Evolutionary conservation across 2,113 vertebrate genomes (phyloP), one percentile per base, ranked within the genome.

Genomic region (Tragelaphus imberbis): DNA sequence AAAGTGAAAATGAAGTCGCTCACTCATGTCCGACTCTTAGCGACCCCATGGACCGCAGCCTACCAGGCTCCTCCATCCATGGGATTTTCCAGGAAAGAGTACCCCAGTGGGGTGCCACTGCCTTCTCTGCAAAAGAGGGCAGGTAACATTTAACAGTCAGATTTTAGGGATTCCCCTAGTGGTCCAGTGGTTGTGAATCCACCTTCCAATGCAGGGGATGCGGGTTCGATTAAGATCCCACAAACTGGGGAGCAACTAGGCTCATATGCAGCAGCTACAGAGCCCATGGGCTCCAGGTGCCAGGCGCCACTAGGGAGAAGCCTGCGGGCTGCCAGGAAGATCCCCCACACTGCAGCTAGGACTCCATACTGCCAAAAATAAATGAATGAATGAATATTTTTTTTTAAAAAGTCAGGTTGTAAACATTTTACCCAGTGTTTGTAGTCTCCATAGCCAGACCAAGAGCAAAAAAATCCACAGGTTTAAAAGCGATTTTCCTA

Each of bases 401-500:
- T 13, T 63, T 77, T 25, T 4, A 23, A 36, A n/a, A 58, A 77
- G 33, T 84, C 71, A 80, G 81, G 75, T 0, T 47, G 55, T 17
- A 40, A 88, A 33, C 17, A 21, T 27, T 61, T 68, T 49, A 9
- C 19, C 17, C 8, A 40, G 28, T 23, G 49, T 30, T 53, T 75
- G 27, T 8, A 6, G 27, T 65, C 23, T 30, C 25, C 16, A 15
- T 3, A 13, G 49, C 55, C 91, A 87, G 61, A 63, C 40, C 33
- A 40, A 97, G 47, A 95, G 65, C 40, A 63, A 84, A 95, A 3
- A 44, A 86, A 58, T 47, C 33, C 1, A 3, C 55, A 84, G 71
- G 15, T 84, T 95, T 55, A 56, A 49, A 80, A 75, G 65, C 56
- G 53, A 65, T 55, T n/a, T 85, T 59, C 81, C 53, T 92, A 88